phyloP scores from a whole-genome alignment of 2,888 invertebrate genomes.

The Eupithecia abbreviata region DNA sequence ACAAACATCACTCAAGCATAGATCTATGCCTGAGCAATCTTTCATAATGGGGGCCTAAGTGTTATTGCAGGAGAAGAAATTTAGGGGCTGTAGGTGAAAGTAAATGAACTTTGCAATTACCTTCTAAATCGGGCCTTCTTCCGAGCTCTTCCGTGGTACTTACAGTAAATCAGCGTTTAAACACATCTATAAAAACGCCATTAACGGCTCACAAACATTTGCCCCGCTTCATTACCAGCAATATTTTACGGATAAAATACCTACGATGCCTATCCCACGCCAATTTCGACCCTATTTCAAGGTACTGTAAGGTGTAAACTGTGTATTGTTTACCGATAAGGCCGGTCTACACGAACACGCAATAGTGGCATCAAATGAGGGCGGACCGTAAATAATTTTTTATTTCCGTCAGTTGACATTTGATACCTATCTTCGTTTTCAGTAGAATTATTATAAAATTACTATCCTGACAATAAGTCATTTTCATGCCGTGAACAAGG shows the following conservation, averaged over 20 bases:
- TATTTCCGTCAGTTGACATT: conserved; percentile 43
- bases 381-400: conserved; percentile 46
- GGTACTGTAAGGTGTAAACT: conserved; percentile 34
- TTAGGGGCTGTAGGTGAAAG: not conserved
- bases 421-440: conserved; percentile 19
- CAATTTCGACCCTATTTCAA: conserved; percentile 38
- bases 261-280: conserved; percentile 23
- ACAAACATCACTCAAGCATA: too few relatives aligned
- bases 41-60: not conserved
- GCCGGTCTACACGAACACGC: conserved; percentile 38
- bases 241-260: conserved; percentile 56
- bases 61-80: not conserved
- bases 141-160: conserved; percentile 12
- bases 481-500: not conserved
- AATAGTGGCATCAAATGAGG: conserved; percentile 43
- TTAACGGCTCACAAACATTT: conserved; percentile 48
- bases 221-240: conserved; percentile 50
- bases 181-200: conserved; percentile 47
- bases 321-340: conserved; percentile 16
- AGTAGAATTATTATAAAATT: conserved; percentile 12
- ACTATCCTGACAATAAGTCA: not conserved
- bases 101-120: not conserved
- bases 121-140: conserved; percentile 18
- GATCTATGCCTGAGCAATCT: too few relatives aligned
- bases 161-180: conserved; percentile 45